These are phyloP conservation scores for Hippopotamus amphibius DNA, from an alignment of 2,113 vertebrate species.

Conservation along the genomic window DNA sequence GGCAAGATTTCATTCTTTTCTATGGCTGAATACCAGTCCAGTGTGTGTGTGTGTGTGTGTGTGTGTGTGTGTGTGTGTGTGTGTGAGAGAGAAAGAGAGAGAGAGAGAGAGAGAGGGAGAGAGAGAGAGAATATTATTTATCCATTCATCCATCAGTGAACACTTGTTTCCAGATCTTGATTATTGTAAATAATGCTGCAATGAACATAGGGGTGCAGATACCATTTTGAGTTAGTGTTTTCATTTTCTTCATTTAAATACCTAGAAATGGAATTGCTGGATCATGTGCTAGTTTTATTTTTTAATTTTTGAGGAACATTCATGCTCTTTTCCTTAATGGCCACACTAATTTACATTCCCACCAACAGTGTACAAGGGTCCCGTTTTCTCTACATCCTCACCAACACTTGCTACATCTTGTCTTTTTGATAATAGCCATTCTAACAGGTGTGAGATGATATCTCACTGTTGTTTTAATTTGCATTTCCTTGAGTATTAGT, in stretches of 20 bases:
- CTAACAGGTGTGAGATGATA: background rate
- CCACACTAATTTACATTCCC: background rate
- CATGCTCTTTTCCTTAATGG: background rate
- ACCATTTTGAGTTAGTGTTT: background rate
- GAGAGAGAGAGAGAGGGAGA: too few species aligned
- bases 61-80: background rate
- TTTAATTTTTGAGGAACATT: background rate
- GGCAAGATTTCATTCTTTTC: background rate
- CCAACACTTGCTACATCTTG: background rate
- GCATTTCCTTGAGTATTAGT: background rate
- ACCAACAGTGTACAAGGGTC: background rate
- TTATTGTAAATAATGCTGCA: background rate
- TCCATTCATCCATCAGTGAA: too few species aligned
- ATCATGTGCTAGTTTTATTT: background rate
- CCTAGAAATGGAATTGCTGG: background rate
- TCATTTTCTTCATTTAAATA: background rate
- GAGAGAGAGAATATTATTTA: too few species aligned
- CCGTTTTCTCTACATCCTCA: background rate
- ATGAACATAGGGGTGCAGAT: background rate
- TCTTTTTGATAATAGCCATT: background rate
- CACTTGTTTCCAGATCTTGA: background rate
- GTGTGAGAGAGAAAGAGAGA: too few species aligned
- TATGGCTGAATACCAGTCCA: background rate
- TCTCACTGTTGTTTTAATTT: background rate
- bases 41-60: background rate